Evolutionary conservation across 2,888 invertebrate species (phyloP).

Genomic region (Camponotus fellah): DNA sequence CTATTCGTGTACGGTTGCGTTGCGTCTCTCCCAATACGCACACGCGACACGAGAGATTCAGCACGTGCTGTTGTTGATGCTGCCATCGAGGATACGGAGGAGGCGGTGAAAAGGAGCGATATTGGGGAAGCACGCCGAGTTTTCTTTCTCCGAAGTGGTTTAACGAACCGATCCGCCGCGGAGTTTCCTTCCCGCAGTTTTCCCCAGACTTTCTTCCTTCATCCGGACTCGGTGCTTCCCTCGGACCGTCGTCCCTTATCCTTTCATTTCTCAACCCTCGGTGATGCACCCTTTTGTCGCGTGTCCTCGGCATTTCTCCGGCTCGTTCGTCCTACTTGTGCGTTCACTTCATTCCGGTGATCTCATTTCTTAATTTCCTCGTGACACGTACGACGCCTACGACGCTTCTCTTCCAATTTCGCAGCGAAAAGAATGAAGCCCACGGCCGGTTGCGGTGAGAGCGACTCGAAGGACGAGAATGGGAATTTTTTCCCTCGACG

Average conservation of each 20-base stretch:
- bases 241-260: constrained; percentile 11
- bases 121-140: constrained; percentile 65
- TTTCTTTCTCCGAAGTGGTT: constrained; percentile 73
- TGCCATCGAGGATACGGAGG: background rate
- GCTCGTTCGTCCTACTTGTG: constrained; percentile 57
- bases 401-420: constrained; percentile 49
- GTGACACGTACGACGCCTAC: constrained; percentile 9
- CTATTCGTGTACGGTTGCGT: constrained; percentile 1
- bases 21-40: constrained; percentile 5
- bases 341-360: constrained; percentile 55
- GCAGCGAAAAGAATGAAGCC: background rate
- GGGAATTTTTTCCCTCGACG: background rate
- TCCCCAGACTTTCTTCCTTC: constrained; percentile 54
- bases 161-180: constrained; percentile 78
- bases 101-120: constrained; percentile 11
- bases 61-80: constrained; percentile 23
- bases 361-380: constrained; percentile 71
- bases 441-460: constrained; percentile 16
- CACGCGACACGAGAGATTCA: constrained; percentile 16
- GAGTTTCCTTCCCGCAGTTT: constrained; percentile 67
- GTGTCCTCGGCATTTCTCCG: constrained; percentile 31
- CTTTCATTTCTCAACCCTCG: constrained; percentile 26
- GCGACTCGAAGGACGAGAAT: background rate
- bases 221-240: background rate
- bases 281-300: constrained; percentile 43